Base-by-base conservation (phyloP, 2,797 vertebrate genomes). In the Buceros bicornis region DNA sequence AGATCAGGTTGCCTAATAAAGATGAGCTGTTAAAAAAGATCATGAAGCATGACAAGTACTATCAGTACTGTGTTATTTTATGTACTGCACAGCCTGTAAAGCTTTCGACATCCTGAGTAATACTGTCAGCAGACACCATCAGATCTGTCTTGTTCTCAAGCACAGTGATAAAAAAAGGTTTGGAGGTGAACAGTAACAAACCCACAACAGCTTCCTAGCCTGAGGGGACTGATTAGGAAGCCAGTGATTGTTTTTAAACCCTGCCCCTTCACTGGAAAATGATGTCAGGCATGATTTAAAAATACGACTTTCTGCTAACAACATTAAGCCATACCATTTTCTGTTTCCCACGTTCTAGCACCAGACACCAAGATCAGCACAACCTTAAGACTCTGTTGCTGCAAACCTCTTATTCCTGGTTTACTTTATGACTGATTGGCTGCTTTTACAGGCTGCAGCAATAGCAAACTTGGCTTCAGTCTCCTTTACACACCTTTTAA, bases 1-100 rank as follows among this genome's bases (percentile, higher is more conserved):
- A 94, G 72, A 96, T 62, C 90, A 88, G 35, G 69, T 91, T 95
- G 92, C 89, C 62, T 87, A 92, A 94, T 80, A 82, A 85, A 82
- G 78, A 95, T 28, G 61, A 93, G 71, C 57, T 91, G 60, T 87
- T 90, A 60, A 64, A 4, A 93, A 88, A 86, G 87, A 93, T 54
- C 42, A 40, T 6, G 66, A 96, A 86, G 51, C 62, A 40, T 51
- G 50, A 84, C 86, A 90, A 87, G 80, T 84, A 93, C 80, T 89
- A 89, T 72, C 83, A 91, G 90, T 89, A 82, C 80, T 70, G 80
- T 11, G 40, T 51, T 87, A 78, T 62, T 88, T 95, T 83, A 87
- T 66, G 90, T 86, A 94, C 69, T 11, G 16, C 69, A 50, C 37
- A 89, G 71, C 31, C 80, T 91, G 90, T 65, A 86, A 78, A 82